Conservation (phyloP, 2,113 vertebrate genomes). For the Mellivora capensis region DNA sequence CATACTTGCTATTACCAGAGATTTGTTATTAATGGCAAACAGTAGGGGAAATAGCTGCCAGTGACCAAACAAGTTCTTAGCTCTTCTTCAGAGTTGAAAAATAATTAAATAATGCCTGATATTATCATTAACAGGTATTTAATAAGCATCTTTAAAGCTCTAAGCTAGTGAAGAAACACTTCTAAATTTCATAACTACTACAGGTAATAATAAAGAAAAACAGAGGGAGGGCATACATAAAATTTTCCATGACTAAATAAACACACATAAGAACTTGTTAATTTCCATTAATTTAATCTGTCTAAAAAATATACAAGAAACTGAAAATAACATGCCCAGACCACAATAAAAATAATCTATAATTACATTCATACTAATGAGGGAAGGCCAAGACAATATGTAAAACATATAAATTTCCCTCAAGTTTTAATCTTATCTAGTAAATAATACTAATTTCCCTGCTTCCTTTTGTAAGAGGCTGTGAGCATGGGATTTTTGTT, state of each 20-base stretch:
- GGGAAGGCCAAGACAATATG: not conserved
- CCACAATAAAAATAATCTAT: slow-evolving; percentile 26
- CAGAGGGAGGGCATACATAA: not conserved
- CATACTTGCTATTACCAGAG: not conserved
- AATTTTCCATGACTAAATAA: slow-evolving; percentile 16
- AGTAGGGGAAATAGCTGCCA: not conserved
- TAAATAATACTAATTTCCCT: not conserved
- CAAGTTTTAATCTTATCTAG: slow-evolving; percentile 24
- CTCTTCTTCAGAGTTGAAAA: not conserved
- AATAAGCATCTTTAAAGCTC: not conserved
- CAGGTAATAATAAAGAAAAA: not conserved
- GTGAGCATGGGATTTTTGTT: not conserved
- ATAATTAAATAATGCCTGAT: not conserved
- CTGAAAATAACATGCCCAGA: not conserved
- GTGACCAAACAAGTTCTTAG: not conserved
- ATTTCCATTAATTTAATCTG: not conserved
- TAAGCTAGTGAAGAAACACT: not conserved
- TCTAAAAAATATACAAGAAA: slow-evolving; percentile 27
- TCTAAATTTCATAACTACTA: not conserved
- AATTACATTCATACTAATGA: not conserved
- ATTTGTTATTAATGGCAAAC: slow-evolving; percentile 1
- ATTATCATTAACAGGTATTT: not conserved
- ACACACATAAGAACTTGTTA: not conserved
- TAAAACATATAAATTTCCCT: not conserved
- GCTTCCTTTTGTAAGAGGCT: not conserved